Evolutionary conservation across 2,113 vertebrate genomes (phyloP).

Genomic region (Sterna hirundo): DNA sequence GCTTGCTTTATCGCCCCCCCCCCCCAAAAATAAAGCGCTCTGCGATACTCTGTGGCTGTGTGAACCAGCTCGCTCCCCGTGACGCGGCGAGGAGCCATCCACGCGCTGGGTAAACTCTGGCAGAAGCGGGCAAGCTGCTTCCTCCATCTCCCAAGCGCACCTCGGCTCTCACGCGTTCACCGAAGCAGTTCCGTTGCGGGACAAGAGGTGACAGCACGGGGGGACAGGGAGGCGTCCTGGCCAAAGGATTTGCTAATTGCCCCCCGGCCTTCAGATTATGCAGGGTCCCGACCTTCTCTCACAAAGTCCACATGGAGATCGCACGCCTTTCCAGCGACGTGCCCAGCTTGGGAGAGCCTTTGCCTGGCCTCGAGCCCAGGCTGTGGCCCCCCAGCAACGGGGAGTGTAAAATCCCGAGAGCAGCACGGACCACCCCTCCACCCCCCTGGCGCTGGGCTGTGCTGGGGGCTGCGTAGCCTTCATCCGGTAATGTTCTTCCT

Average conservation of each 20-base stretch:
- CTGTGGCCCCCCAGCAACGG: background rate
- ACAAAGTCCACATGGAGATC: rapidly evolving
- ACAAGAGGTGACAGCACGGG: background rate
- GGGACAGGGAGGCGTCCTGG: background rate
- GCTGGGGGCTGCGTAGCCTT: background rate
- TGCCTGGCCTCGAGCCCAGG: background rate
- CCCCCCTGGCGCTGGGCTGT: rapidly evolving
- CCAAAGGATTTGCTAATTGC: background rate
- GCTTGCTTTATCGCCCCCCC: background rate
- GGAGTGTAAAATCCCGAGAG: background rate
- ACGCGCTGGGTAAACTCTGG: background rate
- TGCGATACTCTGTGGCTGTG: background rate
- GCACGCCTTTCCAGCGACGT: background rate
- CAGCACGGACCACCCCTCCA: background rate
- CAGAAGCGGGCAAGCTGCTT: background rate
- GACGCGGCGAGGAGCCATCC: background rate
- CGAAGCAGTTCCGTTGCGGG: background rate
- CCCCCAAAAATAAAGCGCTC: background rate
- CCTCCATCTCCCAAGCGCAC: background rate
- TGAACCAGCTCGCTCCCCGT: background rate
- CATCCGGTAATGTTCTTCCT: background rate
- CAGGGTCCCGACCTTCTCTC: background rate
- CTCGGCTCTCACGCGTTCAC: rapidly evolving
- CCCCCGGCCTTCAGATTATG: background rate
- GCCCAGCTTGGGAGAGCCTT: background rate